Base-by-base conservation (phyloP, 2,888 invertebrate genomes). In the Apodemia zela region DNA sequence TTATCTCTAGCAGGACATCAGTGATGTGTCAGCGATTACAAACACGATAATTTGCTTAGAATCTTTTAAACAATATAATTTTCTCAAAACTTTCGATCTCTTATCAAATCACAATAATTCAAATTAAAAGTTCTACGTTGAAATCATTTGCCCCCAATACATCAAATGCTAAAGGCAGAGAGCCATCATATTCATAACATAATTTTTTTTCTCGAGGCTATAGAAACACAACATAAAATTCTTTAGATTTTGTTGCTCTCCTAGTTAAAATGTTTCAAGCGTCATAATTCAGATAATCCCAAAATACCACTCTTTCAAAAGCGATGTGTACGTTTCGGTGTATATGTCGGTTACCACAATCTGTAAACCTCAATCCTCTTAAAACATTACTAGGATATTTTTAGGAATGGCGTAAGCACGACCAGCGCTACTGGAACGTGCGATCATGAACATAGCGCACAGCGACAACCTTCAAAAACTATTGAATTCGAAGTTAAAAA, bases 381-480 rank as follows among this genome's bases (percentile, higher is more conserved):
- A 73, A 66, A 72, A 77, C 75, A 75, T 76, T 72, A 72, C 76
- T 74, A 73, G 75, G 80, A 76, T 87, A 87, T 87, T 86, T 88
- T 81, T 89, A 87, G 87, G 82, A 66, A 77, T 86, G 83, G 81
- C 87, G 88, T 84, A 84, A 84, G 78, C 77, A 71, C 68, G 73
- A 67, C 66, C 72, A 71, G 72, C 69, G 71, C 73, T 73, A 71
- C 68, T 68, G 67, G 67, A 69, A 64, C 66, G 72, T 68, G 72
- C 74, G 78, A 47, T 8, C 45, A 47, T 47, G 74, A 75, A 71
- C 72, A 72, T 69, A 74, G 73, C 79, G 79, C 80, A 75, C 76
- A 78, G 78, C 78, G 77, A 68, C 70, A 69, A 69, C 72, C 71
- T 72, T 70, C 71, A 67, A 65, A 42, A 68, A 69, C 68, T 64